phyloP scores from a whole-genome alignment of 2,888 invertebrate species.

The Rhagophthalmus giganteus region DNA sequence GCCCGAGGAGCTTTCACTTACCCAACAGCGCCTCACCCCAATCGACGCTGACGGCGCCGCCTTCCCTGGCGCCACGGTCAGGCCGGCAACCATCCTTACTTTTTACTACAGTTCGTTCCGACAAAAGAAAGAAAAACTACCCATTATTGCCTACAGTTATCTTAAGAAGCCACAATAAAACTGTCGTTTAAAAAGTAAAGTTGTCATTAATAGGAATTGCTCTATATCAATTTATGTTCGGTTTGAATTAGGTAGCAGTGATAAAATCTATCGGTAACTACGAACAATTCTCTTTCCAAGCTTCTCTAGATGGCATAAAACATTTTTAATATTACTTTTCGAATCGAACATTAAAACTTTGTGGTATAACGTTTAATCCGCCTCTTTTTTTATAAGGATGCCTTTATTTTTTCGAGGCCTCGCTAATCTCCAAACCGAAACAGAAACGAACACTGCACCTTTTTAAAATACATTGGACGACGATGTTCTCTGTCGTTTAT shows the following conservation, averaged over 20 bases:
- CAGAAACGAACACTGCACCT: slow-evolving; percentile 29
- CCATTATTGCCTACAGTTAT: slow-evolving; percentile 58
- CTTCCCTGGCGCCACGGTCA: slow-evolving; percentile 50
- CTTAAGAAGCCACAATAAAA: slow-evolving; percentile 57
- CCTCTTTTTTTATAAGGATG: slow-evolving; percentile 25
- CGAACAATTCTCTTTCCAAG: slow-evolving; percentile 36
- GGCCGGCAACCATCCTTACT: slow-evolving; percentile 53
- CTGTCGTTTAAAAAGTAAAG: slow-evolving; percentile 55
- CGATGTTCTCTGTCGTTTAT: slow-evolving; percentile 25
- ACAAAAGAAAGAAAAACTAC: slow-evolving; percentile 55
- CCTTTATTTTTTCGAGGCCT: slow-evolving; percentile 27
- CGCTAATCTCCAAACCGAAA: slow-evolving; percentile 22
- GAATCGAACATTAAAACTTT: slow-evolving; percentile 17
- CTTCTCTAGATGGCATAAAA: slow-evolving; percentile 38
- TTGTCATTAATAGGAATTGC: slow-evolving; percentile 54
- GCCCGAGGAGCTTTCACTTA: slow-evolving; percentile 51
- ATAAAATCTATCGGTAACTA: slow-evolving; percentile 43
- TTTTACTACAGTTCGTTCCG: slow-evolving; percentile 52
- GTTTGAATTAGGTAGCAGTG: slow-evolving; percentile 49
- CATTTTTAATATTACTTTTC: slow-evolving; percentile 36
- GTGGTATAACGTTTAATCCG: slow-evolving; percentile 20
- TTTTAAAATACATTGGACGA: slow-evolving; percentile 10
- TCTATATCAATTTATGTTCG: slow-evolving; percentile 52
- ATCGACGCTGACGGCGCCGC: slow-evolving; percentile 48
- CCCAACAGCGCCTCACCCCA: slow-evolving; percentile 35